A percentile compares a stretch with the other conserved stretches of the same genome.
phyloP scores from a whole-genome alignment of 2,797 vertebrate genomes.

The Semotilus atromaculatus region DNA sequence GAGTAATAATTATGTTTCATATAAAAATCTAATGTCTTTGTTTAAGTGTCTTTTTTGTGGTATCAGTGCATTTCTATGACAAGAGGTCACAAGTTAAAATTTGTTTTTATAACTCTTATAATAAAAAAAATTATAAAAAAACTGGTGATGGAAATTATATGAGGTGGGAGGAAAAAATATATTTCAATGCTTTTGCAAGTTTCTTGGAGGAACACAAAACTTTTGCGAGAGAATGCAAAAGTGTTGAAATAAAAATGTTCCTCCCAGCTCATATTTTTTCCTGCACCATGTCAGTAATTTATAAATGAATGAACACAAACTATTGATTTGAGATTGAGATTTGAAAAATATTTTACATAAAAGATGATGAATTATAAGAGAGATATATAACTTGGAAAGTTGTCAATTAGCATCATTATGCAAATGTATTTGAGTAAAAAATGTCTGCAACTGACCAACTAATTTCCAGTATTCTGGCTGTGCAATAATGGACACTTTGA shows the following conservation, averaged over 20 bases:
- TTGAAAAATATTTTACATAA: not conserved
- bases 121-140: not conserved
- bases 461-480: not conserved
- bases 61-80: not conserved
- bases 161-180: not conserved
- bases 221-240: not conserved
- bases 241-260: not conserved
- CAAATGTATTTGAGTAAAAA: not conserved
- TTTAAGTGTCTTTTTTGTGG: not conserved
- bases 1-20: not conserved
- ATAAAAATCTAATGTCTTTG: not conserved
- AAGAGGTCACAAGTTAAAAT: not conserved
- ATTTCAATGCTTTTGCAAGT: not conserved
- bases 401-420: not conserved
- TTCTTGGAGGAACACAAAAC: not conserved
- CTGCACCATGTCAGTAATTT: not conserved
- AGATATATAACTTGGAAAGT: not conserved
- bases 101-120: not conserved
- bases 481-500: not conserved
- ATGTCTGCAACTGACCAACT: not conserved
- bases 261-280: not conserved
- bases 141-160: not conserved
- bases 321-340: not conserved
- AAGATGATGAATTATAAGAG: not conserved
- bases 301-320: not conserved